Conservation (phyloP, 2,888 invertebrate genomes). For the Brenthis ino region DNA sequence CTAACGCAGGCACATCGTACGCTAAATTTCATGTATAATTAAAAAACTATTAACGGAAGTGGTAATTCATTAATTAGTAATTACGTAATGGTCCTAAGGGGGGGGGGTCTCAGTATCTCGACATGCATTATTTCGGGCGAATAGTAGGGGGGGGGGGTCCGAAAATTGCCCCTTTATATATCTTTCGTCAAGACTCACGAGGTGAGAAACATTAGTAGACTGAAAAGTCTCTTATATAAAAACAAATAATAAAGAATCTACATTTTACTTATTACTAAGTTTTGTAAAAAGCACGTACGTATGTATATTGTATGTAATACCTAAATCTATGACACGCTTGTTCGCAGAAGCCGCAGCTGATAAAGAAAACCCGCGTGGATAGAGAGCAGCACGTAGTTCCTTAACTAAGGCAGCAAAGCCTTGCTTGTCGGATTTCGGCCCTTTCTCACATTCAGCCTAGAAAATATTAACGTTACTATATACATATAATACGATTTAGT, state of each 20-base stretch:
- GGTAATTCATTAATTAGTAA: no score
- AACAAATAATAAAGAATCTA: background rate
- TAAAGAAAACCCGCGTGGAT: slow-evolving; percentile 86
- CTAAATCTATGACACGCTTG: slow-evolving; percentile 91
- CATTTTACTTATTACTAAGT: slow-evolving; percentile 10
- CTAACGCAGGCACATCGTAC: slow-evolving; percentile 90
- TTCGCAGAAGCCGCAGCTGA: slow-evolving; percentile 94
- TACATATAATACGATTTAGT: no score
- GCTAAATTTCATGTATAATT: slow-evolving; percentile 49
- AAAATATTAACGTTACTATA: slow-evolving; percentile 22
- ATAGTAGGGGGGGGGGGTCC: no score
- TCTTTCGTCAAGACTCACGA: no score
- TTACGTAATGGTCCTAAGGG: no score
- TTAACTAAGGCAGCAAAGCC: slow-evolving; percentile 88
- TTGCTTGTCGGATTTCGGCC: slow-evolving; percentile 90
- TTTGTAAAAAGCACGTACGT: no score
- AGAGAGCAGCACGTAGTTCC: slow-evolving; percentile 88
- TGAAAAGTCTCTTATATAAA: no score
- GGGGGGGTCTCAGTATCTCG: no score
- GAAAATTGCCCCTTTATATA: no score
- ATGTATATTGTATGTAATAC: slow-evolving; percentile 55
- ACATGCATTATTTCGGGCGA: no score
- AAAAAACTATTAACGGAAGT: background rate
- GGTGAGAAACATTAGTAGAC: no score
- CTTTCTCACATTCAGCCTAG: slow-evolving; percentile 91